Percentiles rank a stretch among this genome's conserved stretches.
phyloP scores from a whole-genome alignment of 2,113 vertebrate species.

The Pollachius pollachius region DNA sequence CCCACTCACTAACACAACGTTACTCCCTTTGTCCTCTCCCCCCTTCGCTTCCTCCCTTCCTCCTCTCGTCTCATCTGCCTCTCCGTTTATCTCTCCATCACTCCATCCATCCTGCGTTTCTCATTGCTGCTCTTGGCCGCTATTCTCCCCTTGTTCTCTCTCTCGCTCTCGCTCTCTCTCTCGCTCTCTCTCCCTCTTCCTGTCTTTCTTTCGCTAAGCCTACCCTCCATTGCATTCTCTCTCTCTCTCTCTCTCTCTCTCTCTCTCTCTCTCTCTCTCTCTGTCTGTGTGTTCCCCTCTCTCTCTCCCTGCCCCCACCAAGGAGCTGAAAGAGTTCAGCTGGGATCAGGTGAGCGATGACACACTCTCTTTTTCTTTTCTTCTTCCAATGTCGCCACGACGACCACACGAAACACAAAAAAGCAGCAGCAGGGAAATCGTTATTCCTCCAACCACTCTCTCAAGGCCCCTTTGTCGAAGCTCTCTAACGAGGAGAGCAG shows the following conservation, averaged over 20 bases:
- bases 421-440: not conserved
- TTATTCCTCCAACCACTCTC: too few relatives aligned
- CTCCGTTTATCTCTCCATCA: slow-evolving; percentile 25
- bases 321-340: slow-evolving; percentile 92
- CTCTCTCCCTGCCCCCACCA: slow-evolving; percentile 30
- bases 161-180: slow-evolving; percentile 7
- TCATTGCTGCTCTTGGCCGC: too few relatives aligned
- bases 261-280: slow-evolving; percentile 37
- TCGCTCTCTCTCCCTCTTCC: too few relatives aligned
- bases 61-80: slow-evolving; percentile 44
- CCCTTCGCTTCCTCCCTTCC: slow-evolving; percentile 58
- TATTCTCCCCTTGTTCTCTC: slow-evolving; percentile 9
- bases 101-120: slow-evolving; percentile 8
- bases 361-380: not conserved
- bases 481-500: too few relatives aligned
- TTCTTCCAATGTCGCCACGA: too few relatives aligned
- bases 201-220: too few relatives aligned
- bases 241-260: slow-evolving; percentile 42
- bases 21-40: slow-evolving; percentile 72
- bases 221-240: slow-evolving; percentile 35
- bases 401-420: slow-evolving; percentile 9
- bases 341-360: slow-evolving; percentile 85
- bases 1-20: slow-evolving; percentile 78
- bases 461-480: too few relatives aligned
- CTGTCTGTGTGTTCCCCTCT: slow-evolving; percentile 19